Percentiles rank a stretch among this genome's conserved stretches.
These are phyloP conservation scores for Euplagia quadripunctaria DNA, from an alignment of 2,888 invertebrate genomes.

Conservation along the genomic window DNA sequence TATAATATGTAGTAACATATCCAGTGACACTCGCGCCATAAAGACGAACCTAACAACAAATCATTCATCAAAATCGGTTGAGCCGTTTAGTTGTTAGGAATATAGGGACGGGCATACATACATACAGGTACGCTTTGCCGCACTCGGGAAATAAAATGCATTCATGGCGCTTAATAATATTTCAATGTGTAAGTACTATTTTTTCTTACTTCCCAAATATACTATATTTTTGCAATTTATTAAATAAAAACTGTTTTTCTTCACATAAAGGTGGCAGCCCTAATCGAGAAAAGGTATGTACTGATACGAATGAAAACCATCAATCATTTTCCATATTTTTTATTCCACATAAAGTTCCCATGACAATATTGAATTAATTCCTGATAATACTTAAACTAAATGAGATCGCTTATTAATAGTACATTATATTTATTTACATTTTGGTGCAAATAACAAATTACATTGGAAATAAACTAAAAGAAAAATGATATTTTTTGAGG, in stretches of 20 bases:
- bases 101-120: too few species aligned
- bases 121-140: too few species aligned
- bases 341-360: conserved; percentile 57
- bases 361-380: conserved; percentile 48
- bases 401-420: conserved; percentile 49
- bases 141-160: too few species aligned
- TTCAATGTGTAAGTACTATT: too few species aligned
- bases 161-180: too few species aligned
- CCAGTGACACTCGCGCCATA: too few species aligned
- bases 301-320: neutral
- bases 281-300: neutral
- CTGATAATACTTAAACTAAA: conserved; percentile 46
- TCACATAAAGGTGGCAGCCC: too few species aligned
- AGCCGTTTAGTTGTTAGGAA: too few species aligned
- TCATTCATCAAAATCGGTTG: too few species aligned
- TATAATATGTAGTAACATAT: too few species aligned
- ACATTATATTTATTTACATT: conserved; percentile 53
- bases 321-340: conserved; percentile 49
- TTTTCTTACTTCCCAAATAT: too few species aligned
- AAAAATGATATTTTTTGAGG: neutral
- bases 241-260: neutral
- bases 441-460: conserved; percentile 36
- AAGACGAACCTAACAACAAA: too few species aligned
- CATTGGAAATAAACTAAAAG: neutral
- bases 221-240: neutral